A percentile compares a stretch with the other conserved stretches of the same genome.
These are phyloP conservation scores for Nibea albiflora DNA, from an alignment of 2,113 vertebrate species.

Conservation along the genomic window DNA sequence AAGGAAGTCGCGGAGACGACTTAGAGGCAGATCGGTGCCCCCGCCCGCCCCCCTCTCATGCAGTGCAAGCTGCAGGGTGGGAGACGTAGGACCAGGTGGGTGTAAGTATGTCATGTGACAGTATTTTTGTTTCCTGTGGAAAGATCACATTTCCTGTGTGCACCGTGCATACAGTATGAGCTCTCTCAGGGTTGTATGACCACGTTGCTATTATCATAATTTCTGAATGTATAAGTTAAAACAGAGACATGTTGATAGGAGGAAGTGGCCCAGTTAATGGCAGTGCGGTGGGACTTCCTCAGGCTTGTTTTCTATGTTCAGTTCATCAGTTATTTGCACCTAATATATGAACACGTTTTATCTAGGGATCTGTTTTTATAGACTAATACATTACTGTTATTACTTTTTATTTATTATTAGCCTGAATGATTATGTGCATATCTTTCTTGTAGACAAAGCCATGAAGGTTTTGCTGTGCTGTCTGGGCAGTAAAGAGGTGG, in stretches of 20 bases:
- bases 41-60: not conserved
- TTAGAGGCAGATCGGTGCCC: not conserved
- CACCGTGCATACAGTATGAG: not conserved
- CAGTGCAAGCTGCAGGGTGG: slow-evolving; percentile 36
- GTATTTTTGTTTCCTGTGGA: slow-evolving; percentile 56
- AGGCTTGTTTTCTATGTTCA: not conserved
- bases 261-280: not conserved
- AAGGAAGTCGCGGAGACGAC: slow-evolving; percentile 39
- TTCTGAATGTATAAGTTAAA: not conserved
- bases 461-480: slow-evolving; percentile 85
- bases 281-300: not conserved
- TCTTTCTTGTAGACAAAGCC: slow-evolving; percentile 86
- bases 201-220: not conserved
- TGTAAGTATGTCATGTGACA: not conserved
- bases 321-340: not conserved
- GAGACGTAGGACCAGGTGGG: slow-evolving; percentile 22
- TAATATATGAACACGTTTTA: not conserved
- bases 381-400: not conserved
- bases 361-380: not conserved
- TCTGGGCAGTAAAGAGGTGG: slow-evolving; percentile 86
- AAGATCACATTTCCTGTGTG: slow-evolving; percentile 46
- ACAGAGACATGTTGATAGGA: not conserved
- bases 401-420: not conserved
- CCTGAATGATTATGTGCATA: not conserved
- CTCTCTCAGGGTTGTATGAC: not conserved